Evolutionary conservation across 1,140 invertebrate genomes (phyloP), one percentile per base, ranked within the genome.

Genomic region (Aphidius ervi): DNA sequence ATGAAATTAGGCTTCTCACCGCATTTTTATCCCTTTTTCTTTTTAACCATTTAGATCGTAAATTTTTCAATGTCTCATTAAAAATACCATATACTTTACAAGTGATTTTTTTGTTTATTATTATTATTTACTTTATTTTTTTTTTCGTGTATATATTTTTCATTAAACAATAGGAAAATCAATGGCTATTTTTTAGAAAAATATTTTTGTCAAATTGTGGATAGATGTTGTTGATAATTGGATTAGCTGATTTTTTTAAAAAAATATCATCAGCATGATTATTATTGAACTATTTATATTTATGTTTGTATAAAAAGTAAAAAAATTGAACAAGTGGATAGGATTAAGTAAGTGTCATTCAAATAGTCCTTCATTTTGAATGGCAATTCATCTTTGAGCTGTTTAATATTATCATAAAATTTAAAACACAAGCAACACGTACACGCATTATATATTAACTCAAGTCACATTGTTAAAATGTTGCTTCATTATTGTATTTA

Each of bases 321-420:
- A 31, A 31, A 31, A 31, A 31, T 31, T 31, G 0, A 31, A 31
- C 23, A 31, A 31, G 23, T 31, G 23, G 23, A 31, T 49, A 48
- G 61, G 48, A 56, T 62, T 62, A 62, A 62, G 49, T 62, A 62
- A 62, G 56, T 62, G 48, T 62, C 61, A 39, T 49, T 56, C 61
- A 47, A 62, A 55, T 31, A 31, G 23, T 31, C 49, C 40, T 53
- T 61, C 54, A 56, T 61, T 56, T 53, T 62, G 54, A 47, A 46
- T 62, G 48, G 52, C 57, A 62, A 62, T 62, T 62, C 61, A 62
- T 62, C 61, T 55, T 62, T 45, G 20, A 39, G 47, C 46, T 40
- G 10, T 53, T 43, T 61, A 16, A 10, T 48, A 6, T 6, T 6
- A 10, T 9, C 9, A n/a, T 48, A 3, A 31, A 41, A 62, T 58